Evolutionary conservation across 2,797 vertebrate genomes (phyloP).

Genomic region (Enteromius anoplus): DNA sequence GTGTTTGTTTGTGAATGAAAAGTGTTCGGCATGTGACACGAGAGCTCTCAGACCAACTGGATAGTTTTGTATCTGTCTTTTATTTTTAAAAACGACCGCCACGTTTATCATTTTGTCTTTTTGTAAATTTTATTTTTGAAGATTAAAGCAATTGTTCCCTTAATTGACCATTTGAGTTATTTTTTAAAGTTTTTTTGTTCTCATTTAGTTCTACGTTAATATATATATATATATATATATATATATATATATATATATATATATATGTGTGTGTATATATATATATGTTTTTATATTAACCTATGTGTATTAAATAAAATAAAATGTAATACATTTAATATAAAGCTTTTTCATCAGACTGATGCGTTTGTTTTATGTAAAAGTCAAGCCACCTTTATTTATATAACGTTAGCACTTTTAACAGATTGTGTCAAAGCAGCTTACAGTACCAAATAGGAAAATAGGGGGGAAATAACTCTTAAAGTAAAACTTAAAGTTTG

Average conservation of each 20-base stretch:
- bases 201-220: not conserved
- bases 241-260: not conserved
- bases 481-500: not conserved
- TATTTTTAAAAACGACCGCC: not conserved
- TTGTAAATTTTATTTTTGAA: not conserved
- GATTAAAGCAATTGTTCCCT: not conserved
- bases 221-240: not conserved
- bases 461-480: not conserved
- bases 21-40: not conserved
- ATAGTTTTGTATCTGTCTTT: not conserved
- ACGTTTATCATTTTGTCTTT: not conserved
- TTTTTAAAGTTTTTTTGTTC: not conserved
- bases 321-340: not conserved
- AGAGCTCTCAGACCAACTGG: not conserved
- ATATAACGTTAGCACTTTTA: too few species aligned
- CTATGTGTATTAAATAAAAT: not conserved
- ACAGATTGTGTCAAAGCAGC: too few species aligned
- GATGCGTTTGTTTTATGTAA: not conserved
- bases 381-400: too few species aligned
- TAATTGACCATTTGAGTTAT: not conserved
- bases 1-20: constrained; percentile 16
- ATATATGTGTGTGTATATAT: not conserved
- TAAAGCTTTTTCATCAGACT: not conserved
- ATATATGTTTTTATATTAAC: too few species aligned
- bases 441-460: too few species aligned